Evolutionary conservation across 2,888 invertebrate genomes (phyloP).

Genomic region (Argyra leucocephala): DNA sequence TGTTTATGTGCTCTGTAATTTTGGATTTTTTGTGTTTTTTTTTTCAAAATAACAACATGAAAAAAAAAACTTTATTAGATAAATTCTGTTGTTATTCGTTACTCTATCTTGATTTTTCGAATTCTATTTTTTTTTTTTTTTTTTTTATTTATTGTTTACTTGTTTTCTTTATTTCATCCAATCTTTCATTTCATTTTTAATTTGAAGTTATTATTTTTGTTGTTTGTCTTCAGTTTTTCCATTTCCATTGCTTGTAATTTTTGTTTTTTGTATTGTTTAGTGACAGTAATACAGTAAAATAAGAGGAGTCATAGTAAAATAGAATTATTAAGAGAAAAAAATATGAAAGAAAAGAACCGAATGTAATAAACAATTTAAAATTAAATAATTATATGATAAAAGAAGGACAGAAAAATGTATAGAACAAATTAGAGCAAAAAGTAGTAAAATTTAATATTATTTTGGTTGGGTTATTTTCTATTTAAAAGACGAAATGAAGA

Average conservation of each 20-base stretch:
- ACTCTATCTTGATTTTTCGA: not conserved
- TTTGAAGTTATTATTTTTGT: not conserved
- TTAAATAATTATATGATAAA: too few relatives aligned
- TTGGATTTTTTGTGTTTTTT: too few relatives aligned
- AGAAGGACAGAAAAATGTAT: too few relatives aligned
- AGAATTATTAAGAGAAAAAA: too few relatives aligned
- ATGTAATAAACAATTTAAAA: too few relatives aligned
- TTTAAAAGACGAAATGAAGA: too few relatives aligned
- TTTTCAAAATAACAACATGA: not conserved
- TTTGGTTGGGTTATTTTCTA: too few relatives aligned
- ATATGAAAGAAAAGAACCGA: too few relatives aligned
- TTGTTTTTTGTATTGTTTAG: too few relatives aligned
- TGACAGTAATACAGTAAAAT: not conserved
- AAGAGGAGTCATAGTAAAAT: not conserved
- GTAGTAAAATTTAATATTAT: too few relatives aligned
- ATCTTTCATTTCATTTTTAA: conserved; percentile 6
- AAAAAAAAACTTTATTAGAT: not conserved
- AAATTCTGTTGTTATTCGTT: not conserved
- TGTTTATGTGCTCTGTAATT: not conserved
- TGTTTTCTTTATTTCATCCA: conserved; percentile 2
- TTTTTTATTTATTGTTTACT: not conserved
- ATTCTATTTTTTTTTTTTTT: not conserved
- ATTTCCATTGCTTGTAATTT: not conserved
- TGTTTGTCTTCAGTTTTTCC: not conserved
- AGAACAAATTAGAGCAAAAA: too few relatives aligned